A percentile compares a stretch with the other conserved stretches of the same genome.
phyloP scores from a whole-genome alignment of 2,113 vertebrate genomes.

The Eretmochelys imbricata region DNA sequence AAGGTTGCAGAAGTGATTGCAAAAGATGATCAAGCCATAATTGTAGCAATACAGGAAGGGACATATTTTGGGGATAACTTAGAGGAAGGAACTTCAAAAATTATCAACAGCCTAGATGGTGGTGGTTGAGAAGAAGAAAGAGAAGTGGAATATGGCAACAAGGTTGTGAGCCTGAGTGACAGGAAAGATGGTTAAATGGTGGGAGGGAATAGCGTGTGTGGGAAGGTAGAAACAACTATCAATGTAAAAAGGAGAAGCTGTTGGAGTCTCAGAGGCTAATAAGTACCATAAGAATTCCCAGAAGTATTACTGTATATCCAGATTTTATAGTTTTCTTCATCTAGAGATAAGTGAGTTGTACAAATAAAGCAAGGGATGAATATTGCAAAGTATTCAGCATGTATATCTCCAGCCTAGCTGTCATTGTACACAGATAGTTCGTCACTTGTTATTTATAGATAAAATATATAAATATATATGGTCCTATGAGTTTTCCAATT shows the following conservation, averaged over 20 bases:
- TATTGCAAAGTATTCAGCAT: constrained; percentile 10
- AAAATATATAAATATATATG: constrained; percentile 13
- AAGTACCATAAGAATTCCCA: neutral
- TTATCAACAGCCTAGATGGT: neutral
- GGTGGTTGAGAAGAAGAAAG: neutral
- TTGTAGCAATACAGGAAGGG: neutral
- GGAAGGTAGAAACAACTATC: neutral
- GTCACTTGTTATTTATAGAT: constrained; percentile 9
- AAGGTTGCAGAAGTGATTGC: neutral
- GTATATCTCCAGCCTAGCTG: constrained; percentile 24
- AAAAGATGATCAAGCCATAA: neutral
- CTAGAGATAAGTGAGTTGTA: neutral
- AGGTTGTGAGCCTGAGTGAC: neutral
- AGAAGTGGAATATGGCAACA: neutral
- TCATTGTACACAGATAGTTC: constrained; percentile 59
- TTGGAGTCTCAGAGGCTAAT: neutral
- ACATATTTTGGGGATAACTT: neutral
- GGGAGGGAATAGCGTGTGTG: neutral
- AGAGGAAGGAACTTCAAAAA: neutral
- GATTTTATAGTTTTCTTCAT: neutral
- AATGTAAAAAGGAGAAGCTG: neutral
- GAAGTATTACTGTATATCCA: neutral
- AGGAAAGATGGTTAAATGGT: neutral
- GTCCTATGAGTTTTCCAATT: constrained; percentile 45
- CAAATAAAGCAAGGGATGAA: neutral